Percentiles rank a stretch among this genome's conserved stretches.
Evolutionary conservation across 2,113 vertebrate species (phyloP).

Genomic region (Arvicanthis niloticus): DNA sequence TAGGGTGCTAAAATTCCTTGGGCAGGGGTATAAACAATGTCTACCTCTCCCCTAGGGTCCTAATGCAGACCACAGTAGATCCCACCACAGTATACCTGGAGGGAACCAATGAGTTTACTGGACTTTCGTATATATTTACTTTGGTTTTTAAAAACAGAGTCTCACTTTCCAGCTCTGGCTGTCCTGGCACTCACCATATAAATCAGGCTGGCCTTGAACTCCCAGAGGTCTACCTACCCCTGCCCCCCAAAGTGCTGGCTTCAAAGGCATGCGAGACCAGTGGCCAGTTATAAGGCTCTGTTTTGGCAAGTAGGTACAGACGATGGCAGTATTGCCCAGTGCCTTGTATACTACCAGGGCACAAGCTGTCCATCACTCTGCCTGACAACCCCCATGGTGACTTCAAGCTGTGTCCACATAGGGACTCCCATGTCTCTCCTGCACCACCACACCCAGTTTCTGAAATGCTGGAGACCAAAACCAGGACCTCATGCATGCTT

Average conservation of each 20-base stretch:
- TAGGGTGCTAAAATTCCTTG: background rate
- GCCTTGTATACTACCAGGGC: background rate
- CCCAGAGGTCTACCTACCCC: background rate
- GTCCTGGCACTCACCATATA: background rate
- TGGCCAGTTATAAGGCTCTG: background rate
- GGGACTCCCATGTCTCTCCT: background rate
- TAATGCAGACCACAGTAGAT: background rate
- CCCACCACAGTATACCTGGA: background rate
- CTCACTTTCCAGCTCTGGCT: background rate
- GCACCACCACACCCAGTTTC: background rate
- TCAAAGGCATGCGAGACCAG: background rate
- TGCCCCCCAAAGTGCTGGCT: background rate
- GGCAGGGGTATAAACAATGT: background rate
- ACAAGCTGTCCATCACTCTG: background rate
- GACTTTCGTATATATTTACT: background rate
- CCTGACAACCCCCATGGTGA: background rate
- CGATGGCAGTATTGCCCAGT: too few relatives aligned
- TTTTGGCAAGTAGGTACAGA: background rate
- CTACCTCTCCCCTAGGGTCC: background rate
- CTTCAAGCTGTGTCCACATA: background rate
- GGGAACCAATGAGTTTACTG: background rate
- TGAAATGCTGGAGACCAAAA: background rate
- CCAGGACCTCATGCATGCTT: background rate
- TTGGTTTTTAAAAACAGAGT: background rate
- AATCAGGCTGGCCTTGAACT: background rate